Evolutionary conservation across 2,888 invertebrate species (phyloP).

Genomic region (Pristionchus mayeri): DNA sequence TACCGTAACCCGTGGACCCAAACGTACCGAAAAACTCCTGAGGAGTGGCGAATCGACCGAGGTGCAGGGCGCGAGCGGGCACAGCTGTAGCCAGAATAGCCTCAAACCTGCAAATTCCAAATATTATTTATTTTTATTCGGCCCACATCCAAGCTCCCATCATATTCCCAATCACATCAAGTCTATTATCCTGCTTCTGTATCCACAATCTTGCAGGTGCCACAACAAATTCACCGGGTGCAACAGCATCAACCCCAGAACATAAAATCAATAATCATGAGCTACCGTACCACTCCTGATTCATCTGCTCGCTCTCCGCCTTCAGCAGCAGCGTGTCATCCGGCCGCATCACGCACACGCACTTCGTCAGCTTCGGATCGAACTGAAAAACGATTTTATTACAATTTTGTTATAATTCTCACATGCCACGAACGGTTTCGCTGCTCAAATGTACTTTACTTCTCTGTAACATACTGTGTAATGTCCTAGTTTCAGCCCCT

Average conservation of each 20-base stretch:
- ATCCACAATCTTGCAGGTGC: no score
- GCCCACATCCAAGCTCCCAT: not conserved
- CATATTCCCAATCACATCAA: no score
- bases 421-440: not conserved
- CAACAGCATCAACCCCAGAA: no score
- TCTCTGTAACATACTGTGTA: not conserved
- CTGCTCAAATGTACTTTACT: not conserved
- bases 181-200: no score
- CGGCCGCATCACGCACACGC: slow-evolving; percentile 66
- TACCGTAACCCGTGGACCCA: not conserved
- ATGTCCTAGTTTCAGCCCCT: not conserved
- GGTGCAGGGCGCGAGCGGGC: slow-evolving; percentile 60
- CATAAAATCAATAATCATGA: not conserved
- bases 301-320: slow-evolving; percentile 54
- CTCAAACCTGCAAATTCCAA: slow-evolving; percentile 55
- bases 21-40: slow-evolving; percentile 66
- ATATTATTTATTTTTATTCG: not conserved
- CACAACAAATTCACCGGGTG: no score
- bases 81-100: slow-evolving; percentile 59
- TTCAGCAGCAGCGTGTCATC: slow-evolving; percentile 65
- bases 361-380: slow-evolving; percentile 63
- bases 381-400: slow-evolving; percentile 53
- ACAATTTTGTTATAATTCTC: not conserved
- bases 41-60: slow-evolving; percentile 63
- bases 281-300: slow-evolving; percentile 50